Evolutionary conservation across 2,888 invertebrate species (phyloP).

Genomic region (Apeira syringaria): DNA sequence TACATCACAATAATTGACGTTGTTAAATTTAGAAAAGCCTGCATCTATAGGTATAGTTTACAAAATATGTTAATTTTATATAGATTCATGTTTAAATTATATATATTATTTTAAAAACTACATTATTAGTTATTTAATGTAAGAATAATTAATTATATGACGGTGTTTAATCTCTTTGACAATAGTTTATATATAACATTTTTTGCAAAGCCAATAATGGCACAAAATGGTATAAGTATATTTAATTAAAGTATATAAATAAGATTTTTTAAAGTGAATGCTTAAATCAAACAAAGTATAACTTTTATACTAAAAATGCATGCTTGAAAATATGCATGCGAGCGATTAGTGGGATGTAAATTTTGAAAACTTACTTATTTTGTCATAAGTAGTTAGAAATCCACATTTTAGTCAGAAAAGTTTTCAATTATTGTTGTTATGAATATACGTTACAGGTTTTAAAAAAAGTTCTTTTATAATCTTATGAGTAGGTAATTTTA

Average conservation of each 20-base stretch:
- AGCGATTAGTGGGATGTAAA: constrained; percentile 7
- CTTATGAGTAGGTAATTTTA: no score
- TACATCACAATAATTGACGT: no score
- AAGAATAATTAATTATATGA: constrained; percentile 32
- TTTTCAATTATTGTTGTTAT: constrained; percentile 18
- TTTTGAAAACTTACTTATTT: constrained; percentile 16
- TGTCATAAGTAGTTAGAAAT: constrained; percentile 23
- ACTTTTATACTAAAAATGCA: constrained; percentile 32
- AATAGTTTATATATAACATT: constrained; percentile 47
- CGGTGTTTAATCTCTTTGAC: constrained; percentile 46
- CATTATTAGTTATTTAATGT: constrained; percentile 18
- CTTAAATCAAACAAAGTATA: constrained; percentile 29
- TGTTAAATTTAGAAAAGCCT: no score
- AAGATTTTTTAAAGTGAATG: constrained; percentile 30
- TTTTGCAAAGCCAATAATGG: constrained; percentile 29
- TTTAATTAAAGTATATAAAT: constrained; percentile 13
- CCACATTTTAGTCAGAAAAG: constrained; percentile 20
- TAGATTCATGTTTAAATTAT: constrained; percentile 41
- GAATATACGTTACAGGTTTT: no score
- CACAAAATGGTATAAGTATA: constrained; percentile 25
- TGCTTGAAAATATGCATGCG: constrained; percentile 24
- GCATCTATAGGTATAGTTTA: no score
- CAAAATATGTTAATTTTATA: constrained; percentile 28
- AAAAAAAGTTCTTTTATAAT: no score
- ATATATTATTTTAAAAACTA: constrained; percentile 35